phyloP scores from a whole-genome alignment of 2,797 vertebrate genomes.

The Etheostoma perlongum region DNA sequence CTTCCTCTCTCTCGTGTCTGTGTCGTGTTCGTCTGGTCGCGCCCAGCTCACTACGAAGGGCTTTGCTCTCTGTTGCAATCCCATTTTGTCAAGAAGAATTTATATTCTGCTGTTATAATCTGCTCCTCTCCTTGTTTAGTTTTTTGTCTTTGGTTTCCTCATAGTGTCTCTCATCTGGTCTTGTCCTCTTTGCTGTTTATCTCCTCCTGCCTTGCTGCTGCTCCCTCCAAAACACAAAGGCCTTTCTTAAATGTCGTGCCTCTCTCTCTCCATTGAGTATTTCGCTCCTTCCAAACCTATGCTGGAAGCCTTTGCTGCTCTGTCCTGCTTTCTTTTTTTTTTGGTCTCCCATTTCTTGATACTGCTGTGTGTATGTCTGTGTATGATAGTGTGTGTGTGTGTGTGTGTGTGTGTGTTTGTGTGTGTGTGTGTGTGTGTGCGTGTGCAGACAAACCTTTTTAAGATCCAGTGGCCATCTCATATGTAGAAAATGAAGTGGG shows the following conservation, averaged over 20 bases:
- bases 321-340: conserved; percentile 25
- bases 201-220: conserved; percentile 62
- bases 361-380: conserved; percentile 18
- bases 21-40: conserved; percentile 66
- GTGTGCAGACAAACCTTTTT: conserved; percentile 19
- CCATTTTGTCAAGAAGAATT: conserved; percentile 53
- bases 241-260: conserved; percentile 84
- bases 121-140: conserved; percentile 11
- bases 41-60: conserved; percentile 61
- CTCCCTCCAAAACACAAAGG: conserved; percentile 76
- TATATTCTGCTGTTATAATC: conserved; percentile 38
- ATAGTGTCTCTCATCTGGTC: conserved; percentile 9
- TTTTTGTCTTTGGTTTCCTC: conserved; percentile 27
- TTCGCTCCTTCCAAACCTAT: conserved; percentile 62
- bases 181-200: conserved; percentile 39
- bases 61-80: conserved; percentile 61
- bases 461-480: conserved; percentile 13
- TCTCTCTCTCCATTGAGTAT: conserved; percentile 63
- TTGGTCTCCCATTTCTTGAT: conserved; percentile 40
- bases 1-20: conserved; percentile 68
- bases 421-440: conserved; percentile 29
- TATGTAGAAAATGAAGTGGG: not conserved
- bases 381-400: not conserved
- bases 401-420: conserved; percentile 30
- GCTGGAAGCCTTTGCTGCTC: conserved; percentile 60